Base-by-base conservation (phyloP, 2,888 invertebrate genomes). In the Chironomus tentans region DNA sequence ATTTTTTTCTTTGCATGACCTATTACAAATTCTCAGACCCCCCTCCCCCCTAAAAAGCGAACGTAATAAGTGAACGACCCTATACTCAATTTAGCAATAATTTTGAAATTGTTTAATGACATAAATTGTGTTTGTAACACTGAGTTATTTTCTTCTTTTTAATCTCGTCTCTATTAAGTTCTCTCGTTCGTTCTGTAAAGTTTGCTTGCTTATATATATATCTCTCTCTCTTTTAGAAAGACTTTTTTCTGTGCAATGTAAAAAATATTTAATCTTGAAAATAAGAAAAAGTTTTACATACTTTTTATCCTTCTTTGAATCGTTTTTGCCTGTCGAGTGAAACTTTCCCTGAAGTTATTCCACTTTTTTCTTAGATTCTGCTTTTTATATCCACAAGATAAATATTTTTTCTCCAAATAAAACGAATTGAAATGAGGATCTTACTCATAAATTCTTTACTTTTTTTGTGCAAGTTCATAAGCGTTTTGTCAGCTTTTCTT, bases 331-430 rank as follows among this genome's bases (percentile, higher is more conserved):
- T 38, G 38, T 38, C 38, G 38, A 38, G 7, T 38, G 10, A 38
- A 38, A 38, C 38, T 38, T 38, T 38, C 38, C 38, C 38, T 38
- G 38, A 38, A 38, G 38, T 38, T 38, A 38, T 38, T 38, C 38
- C 38, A 38, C 38, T 38, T 38, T n/a, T n/a, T 38, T 10, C 38
- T 38, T 38, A 38, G 38, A 38, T 38, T 38, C 10, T 38, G 38
- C 38, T 38, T 38, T 38, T 38, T 38, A 38, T 72, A 62, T 72
- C 72, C 72, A 72, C 61, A 50, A 48, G 71, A 71, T 48, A 50
- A 70, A 70, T 70, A 70, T 56, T 18, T 50, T 48, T 50, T 56
- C 15, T 56, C 56, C 18, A 56, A 38, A 38, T 38, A 38, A 56
- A 56, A 56, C 18, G 56, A 56, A 56, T 18, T 56, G 38, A 38